Conservation (phyloP, 2,797 vertebrate genomes). For the Erpetoichthys calabaricus region DNA sequence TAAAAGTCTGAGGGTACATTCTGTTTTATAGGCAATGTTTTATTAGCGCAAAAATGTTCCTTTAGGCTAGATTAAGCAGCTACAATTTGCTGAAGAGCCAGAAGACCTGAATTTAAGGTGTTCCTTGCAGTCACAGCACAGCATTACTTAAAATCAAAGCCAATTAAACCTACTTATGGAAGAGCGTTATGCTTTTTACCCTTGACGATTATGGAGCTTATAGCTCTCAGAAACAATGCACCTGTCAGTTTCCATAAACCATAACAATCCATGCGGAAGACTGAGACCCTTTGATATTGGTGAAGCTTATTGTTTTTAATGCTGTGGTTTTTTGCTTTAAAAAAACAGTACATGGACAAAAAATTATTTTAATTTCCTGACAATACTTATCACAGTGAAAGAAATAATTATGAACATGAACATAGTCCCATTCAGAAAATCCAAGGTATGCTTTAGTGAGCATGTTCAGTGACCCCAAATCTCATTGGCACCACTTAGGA, state of each 20-base stretch:
- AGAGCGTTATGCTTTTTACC: constrained; percentile 82
- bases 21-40: constrained; percentile 97
- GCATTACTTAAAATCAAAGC: constrained; percentile 95
- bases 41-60: constrained; percentile 89
- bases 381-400: constrained; percentile 52
- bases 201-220: constrained; percentile 87
- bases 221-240: constrained; percentile 94
- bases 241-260: constrained; percentile 90
- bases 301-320: constrained; percentile 70
- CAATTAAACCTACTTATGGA: constrained; percentile 93
- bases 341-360: constrained; percentile 53
- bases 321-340: constrained; percentile 27
- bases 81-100: constrained; percentile 67
- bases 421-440: constrained; percentile 35
- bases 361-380: constrained; percentile 53
- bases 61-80: constrained; percentile 89
- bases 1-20: constrained; percentile 93
- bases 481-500: constrained; percentile 40
- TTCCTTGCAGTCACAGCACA: constrained; percentile 66
- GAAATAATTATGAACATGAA: constrained; percentile 65
- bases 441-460: constrained; percentile 48
- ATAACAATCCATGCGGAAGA: constrained; percentile 85
- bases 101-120: constrained; percentile 81
- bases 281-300: constrained; percentile 62
- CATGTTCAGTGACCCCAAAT: constrained; percentile 39